Base-by-base conservation (phyloP, 2,888 invertebrate species). In the Xylota segnis region DNA sequence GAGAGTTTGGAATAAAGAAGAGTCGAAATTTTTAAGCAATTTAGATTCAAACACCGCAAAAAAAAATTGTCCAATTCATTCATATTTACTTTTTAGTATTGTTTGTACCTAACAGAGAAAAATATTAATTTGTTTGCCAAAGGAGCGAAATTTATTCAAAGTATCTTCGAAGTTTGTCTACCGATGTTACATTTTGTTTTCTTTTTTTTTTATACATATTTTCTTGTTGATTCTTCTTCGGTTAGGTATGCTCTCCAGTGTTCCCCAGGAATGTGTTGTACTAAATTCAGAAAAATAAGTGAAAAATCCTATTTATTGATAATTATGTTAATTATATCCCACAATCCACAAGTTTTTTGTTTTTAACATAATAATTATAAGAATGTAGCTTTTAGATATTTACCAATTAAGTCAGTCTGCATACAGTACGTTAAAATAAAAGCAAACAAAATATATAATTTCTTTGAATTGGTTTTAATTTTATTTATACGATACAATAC, bases 271-370 rank as follows among this genome's bases (percentile, higher is more conserved):
- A 52, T 77, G 37, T 54, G 66, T 66, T 83, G 77, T 78, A 52
- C 47, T 59, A 70, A 71, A 71, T 71, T 54, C 45, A 76, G 70
- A 65, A 27, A 59, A 37, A 50, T 32, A 54, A 59, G 50, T 65
- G 23, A 47, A 71, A 40, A 59, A 18, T 76, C 82, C 81, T 86
- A 86, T 86, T 86, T 82, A 86, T 86, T 86, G 61, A 76, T 86
- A 86, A 82, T 82, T 82, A 84, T 71, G 75, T 84, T 84, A 79
- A 81, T 71, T 84, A 65, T 75, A 71, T 45, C 63, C 68, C 50
- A 10, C 34, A 59, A 34, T 16, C 32, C 54, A 58, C 23, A 23
- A 23, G 23, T 12, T 75, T n/a, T 75, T 70, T 40, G 47, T 78
- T 84, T 74, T 72, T 71, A 78, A 66, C 61, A 45, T 70, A 27